These are phyloP conservation scores for Lymantria monacha DNA, from an alignment of 2,888 invertebrate species.

Conservation along the genomic window DNA sequence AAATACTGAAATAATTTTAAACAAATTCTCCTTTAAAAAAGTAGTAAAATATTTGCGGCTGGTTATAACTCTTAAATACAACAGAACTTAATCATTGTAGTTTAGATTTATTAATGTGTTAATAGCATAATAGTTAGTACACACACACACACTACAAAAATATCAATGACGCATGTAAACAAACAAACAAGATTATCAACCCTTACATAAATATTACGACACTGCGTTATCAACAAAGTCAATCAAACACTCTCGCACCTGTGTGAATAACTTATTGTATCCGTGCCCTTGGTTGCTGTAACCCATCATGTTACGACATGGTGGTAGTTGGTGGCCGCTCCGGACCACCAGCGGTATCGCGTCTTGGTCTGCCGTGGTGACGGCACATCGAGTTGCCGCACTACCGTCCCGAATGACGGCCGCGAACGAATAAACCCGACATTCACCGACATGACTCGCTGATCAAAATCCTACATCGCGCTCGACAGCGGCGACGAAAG, in stretches of 20 bases:
- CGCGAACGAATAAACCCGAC: conserved; percentile 50
- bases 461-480: not conserved
- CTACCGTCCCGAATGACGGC: conserved; percentile 51
- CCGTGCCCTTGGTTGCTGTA: conserved; percentile 89
- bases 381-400: conserved; percentile 45
- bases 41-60: no score
- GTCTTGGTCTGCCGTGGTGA: conserved; percentile 78
- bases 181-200: conserved; percentile 32
- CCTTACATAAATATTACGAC: conserved; percentile 29
- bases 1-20: no score
- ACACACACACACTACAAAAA: conserved; percentile 1
- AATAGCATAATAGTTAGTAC: not conserved
- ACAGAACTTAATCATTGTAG: no score
- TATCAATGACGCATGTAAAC: conserved; percentile 25
- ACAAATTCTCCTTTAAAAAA: no score
- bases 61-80: no score
- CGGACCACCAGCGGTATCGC: conserved; percentile 79
- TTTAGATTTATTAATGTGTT: not conserved
- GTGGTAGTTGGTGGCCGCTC: conserved; percentile 71
- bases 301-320: conserved; percentile 88
- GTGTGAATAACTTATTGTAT: conserved; percentile 92
- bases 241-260: conserved; percentile 79
- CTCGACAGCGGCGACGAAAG: not conserved
- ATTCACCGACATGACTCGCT: conserved; percentile 14
- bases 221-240: conserved; percentile 28